phyloP scores from a whole-genome alignment of 2,797 vertebrate species.

The Esox lucius region DNA sequence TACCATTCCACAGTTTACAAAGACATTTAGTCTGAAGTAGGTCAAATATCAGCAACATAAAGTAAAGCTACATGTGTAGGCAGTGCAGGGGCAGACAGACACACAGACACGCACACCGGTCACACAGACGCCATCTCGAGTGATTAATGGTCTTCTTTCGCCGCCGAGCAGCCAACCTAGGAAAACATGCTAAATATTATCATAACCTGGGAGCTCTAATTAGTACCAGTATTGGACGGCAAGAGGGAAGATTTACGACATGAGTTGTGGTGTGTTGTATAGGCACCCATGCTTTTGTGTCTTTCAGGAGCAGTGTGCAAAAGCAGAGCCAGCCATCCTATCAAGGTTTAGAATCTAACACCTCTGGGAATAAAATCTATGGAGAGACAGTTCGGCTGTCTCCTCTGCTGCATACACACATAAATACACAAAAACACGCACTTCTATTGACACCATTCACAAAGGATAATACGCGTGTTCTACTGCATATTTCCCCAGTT shows the following conservation, averaged over 20 bases:
- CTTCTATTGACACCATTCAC: not conserved
- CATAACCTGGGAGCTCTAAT: constrained; percentile 68
- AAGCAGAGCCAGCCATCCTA: not conserved
- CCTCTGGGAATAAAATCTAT: not conserved
- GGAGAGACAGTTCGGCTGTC: not conserved
- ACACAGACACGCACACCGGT: constrained; percentile 6
- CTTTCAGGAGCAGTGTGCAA: not conserved
- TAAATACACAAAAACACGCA: not conserved
- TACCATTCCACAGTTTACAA: too few species aligned
- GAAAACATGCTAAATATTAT: constrained; percentile 62
- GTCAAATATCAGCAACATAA: too few species aligned
- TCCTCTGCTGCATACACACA: too few species aligned
- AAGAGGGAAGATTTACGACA: constrained; percentile 65
- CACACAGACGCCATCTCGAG: constrained; percentile 48
- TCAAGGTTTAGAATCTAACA: not conserved
- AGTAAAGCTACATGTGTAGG: too few species aligned
- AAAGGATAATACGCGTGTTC: not conserved
- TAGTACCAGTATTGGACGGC: constrained; percentile 36
- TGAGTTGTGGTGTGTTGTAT: not conserved
- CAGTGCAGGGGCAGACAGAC: not conserved
- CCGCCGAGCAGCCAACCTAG: constrained; percentile 56
- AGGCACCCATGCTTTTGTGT: not conserved
- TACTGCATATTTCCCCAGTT: not conserved
- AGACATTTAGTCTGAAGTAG: too few species aligned
- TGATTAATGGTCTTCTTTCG: constrained; percentile 72